phyloP scores from a whole-genome alignment of 2,888 invertebrate genomes.

The Leptarthrus brevirostris region DNA sequence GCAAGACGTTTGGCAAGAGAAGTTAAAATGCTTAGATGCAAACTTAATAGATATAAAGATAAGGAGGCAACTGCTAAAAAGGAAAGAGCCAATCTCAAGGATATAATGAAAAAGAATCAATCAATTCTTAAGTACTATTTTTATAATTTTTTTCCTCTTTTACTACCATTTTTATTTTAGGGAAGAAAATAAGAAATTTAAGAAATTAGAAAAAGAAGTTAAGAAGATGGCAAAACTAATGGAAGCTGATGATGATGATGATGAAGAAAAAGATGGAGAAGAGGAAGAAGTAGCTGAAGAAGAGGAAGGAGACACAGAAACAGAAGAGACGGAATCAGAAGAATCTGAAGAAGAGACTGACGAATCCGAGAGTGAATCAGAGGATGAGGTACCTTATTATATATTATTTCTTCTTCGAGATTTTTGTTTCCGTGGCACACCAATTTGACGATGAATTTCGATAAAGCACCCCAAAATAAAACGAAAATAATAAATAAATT shows the following conservation, averaged over 20 bases:
- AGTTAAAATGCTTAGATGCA: constrained; percentile 66
- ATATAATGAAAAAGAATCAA: constrained; percentile 85
- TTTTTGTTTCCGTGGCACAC: no score
- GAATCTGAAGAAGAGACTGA: constrained; percentile 68
- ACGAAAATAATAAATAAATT: no score
- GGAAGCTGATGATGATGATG: constrained; percentile 71
- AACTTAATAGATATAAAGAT: constrained; percentile 71
- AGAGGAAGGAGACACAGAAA: constrained; percentile 64
- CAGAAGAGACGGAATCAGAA: constrained; percentile 66
- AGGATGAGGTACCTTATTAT: constrained; percentile 69
- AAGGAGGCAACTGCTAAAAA: constrained; percentile 79
- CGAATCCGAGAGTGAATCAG: constrained; percentile 60
- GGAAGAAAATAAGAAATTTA: constrained; percentile 85
- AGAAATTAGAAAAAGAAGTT: constrained; percentile 85
- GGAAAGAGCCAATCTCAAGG: constrained; percentile 81
- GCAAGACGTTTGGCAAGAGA: constrained; percentile 73
- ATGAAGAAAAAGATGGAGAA: constrained; percentile 66
- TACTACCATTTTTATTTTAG: constrained; percentile 64
- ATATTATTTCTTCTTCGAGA: no score
- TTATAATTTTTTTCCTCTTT: neutral
- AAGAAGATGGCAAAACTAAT: constrained; percentile 91
- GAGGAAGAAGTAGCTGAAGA: constrained; percentile 70
- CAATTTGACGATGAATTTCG: no score
- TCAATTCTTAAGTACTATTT: constrained; percentile 73
- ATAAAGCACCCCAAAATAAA: no score